phyloP scores from a whole-genome alignment of 2,797 vertebrate species.

The Rhabdophis nuchalis region DNA sequence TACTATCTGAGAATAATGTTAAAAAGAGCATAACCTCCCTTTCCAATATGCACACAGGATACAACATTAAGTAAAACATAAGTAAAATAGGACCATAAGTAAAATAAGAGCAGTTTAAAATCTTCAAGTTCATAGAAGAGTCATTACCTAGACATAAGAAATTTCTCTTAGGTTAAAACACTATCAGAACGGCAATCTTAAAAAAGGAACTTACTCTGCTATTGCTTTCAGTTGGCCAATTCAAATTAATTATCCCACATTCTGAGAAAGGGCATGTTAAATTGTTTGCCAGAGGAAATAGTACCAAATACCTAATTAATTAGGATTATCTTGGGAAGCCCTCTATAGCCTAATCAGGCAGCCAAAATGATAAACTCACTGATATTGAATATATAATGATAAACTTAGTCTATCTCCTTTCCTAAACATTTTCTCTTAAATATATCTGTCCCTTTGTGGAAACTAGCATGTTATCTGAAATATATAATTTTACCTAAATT shows the following conservation, averaged over 20 bases:
- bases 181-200: not conserved
- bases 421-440: not conserved
- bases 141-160: not conserved
- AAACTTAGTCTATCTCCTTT: not conserved
- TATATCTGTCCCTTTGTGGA: not conserved
- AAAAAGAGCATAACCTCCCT: not conserved
- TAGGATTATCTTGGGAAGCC: not conserved
- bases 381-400: not conserved
- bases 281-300: not conserved
- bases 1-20: not conserved
- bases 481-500: not conserved
- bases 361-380: not conserved
- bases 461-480: not conserved
- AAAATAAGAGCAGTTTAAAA: not conserved
- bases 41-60: not conserved
- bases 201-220: not conserved
- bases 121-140: not conserved
- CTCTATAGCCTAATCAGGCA: not conserved
- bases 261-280: not conserved
- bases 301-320: not conserved
- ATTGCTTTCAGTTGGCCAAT: not conserved
- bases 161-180: not conserved
- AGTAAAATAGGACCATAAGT: not conserved
- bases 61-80: not conserved
- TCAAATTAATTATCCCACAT: conserved; percentile 66